Conservation (phyloP, 2,888 invertebrate species). For the Selenia dentaria region DNA sequence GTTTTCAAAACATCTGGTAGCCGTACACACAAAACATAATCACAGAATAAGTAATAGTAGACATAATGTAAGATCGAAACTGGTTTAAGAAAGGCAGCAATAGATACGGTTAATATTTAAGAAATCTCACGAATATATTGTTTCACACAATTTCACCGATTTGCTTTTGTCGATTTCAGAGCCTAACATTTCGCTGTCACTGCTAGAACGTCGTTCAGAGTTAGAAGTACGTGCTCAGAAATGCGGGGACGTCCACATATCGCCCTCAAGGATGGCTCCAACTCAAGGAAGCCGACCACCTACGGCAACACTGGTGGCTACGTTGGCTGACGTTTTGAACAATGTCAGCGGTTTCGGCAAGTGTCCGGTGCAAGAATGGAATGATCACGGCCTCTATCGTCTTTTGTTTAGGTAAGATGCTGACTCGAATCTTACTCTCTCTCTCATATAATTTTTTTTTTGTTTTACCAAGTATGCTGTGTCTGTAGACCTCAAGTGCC, state of each 20-base stretch:
- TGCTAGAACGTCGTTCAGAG: slow-evolving; percentile 65
- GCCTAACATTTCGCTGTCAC: slow-evolving; percentile 62
- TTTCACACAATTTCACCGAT: too few relatives aligned
- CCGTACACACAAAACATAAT: too few relatives aligned
- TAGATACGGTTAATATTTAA: too few relatives aligned
- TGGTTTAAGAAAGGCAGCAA: too few relatives aligned
- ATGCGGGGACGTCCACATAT: slow-evolving; percentile 50
- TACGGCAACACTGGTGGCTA: slow-evolving; percentile 54
- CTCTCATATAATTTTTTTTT: too few relatives aligned
- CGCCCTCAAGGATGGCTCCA: slow-evolving; percentile 32
- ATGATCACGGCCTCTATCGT: slow-evolving; percentile 66
- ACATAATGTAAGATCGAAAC: too few relatives aligned
- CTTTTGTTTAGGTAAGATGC: slow-evolving; percentile 64
- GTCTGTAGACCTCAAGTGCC: too few relatives aligned
- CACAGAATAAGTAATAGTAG: too few relatives aligned
- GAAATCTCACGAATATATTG: too few relatives aligned
- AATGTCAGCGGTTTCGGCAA: slow-evolving; percentile 57
- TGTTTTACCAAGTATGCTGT: too few relatives aligned
- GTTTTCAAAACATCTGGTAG: too few relatives aligned
- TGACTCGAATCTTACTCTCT: too few relatives aligned
- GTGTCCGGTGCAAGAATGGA: slow-evolving; percentile 66
- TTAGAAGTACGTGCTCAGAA: slow-evolving; percentile 71
- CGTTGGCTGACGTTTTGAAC: slow-evolving; percentile 59
- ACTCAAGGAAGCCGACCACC: slow-evolving; percentile 46
- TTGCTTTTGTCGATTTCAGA: slow-evolving; percentile 47